Conservation (phyloP, 2,797 vertebrate species). For the Cyclopterus lumpus region DNA sequence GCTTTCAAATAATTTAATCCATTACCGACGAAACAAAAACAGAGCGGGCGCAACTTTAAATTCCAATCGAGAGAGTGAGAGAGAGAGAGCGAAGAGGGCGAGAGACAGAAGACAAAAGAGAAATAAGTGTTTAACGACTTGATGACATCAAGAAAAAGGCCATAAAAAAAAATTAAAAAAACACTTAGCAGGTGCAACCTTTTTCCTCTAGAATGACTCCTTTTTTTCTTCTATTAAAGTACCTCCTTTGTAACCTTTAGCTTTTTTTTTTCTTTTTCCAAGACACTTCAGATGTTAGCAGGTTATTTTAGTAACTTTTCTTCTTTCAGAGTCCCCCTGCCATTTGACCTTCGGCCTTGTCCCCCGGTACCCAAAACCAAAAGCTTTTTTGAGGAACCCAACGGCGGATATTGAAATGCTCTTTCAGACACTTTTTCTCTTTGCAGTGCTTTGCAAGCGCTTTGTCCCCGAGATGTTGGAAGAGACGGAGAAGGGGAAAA, state of each 20-base stretch:
- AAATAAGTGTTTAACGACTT: background rate
- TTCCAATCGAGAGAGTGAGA: too few relatives aligned
- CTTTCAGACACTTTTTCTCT: slow-evolving; percentile 54
- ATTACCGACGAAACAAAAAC: background rate
- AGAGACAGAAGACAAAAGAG: background rate
- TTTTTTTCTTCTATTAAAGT: background rate
- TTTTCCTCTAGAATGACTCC: background rate
- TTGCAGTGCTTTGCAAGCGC: slow-evolving; percentile 37
- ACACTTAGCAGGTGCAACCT: slow-evolving; percentile 19
- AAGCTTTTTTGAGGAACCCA: slow-evolving; percentile 46
- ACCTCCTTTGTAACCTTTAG: slow-evolving; percentile 10
- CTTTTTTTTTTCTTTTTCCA: slow-evolving; percentile 8
- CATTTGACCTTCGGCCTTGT: slow-evolving; percentile 58
- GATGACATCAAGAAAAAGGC: background rate
- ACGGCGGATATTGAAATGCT: slow-evolving; percentile 62
- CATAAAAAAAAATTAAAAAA: background rate
- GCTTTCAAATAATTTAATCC: background rate
- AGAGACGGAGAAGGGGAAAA: slow-evolving; percentile 51
- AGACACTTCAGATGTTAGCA: slow-evolving; percentile 12
- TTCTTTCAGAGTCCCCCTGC: slow-evolving; percentile 47
- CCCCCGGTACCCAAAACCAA: background rate
- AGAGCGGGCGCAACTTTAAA: too few relatives aligned
- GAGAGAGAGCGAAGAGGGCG: too few relatives aligned
- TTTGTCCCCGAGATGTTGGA: slow-evolving; percentile 59
- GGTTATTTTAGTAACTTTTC: slow-evolving; percentile 45